Evolutionary conservation across 2,888 invertebrate genomes (phyloP), one percentile per base, ranked within the genome.

Genomic region (Trisateles emortualis): DNA sequence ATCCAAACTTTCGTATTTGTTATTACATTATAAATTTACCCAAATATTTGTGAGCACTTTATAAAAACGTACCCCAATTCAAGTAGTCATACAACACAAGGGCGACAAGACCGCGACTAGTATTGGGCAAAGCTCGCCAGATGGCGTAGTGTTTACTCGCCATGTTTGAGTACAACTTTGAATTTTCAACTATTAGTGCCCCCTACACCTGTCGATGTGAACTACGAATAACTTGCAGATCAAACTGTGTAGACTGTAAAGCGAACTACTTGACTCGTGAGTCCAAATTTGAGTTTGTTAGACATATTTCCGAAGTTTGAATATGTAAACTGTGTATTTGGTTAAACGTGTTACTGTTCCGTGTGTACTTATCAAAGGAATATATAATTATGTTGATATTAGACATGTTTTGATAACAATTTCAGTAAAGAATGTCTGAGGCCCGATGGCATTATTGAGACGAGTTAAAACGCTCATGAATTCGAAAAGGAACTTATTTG

Each of bases 81-180:
- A 72, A 72, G 63, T 72, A 57, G 76, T 75, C 75, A 19, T 45
- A 42, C 55, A 68, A 84, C 59, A 76, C 63, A 24, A 65, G 71
- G 68, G 58, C 56, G 62, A 59, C 73, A 72, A 77, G 74, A 68
- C 74, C 72, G 68, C 72, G 76, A 52, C 74, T 70, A 79, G 81
- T 80, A 80, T 78, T 74, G 76, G 73, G 76, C 78, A 83, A 86
- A 85, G 79, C 72, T 64, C 79, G 88, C 80, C 92, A 92, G 92
- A 92, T 92, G 92, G 91, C 85, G 82, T 85, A 92, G 92, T 92
- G 92, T 92, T 92, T 92, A 82, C 88, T 57, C 83, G 76, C 69
- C 69, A 79, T 83, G 85, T 87, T 90, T 83, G 86, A 86, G 84
- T 74, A 82, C 81, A 87, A 92, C 85, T 92, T 91, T 90, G 92